phyloP scores from a whole-genome alignment of 2,888 invertebrate species.

The Aphrophora alni region DNA sequence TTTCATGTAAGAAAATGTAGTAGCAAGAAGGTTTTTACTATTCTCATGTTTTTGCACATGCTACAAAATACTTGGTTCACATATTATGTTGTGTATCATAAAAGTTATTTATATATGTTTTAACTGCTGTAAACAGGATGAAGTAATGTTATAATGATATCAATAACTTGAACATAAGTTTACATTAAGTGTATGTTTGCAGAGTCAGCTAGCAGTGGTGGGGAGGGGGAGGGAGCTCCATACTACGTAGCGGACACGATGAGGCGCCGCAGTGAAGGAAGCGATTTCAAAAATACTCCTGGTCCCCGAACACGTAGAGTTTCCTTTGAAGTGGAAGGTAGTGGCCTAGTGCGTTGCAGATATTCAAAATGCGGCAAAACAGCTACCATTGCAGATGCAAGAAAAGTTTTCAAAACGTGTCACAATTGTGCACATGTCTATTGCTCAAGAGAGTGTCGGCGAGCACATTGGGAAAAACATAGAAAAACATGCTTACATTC shows the following conservation, averaged over 20 bases:
- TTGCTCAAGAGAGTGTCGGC: constrained; percentile 89
- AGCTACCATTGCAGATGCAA: constrained; percentile 76
- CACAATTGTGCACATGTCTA: constrained; percentile 96
- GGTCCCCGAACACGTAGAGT: constrained; percentile 45
- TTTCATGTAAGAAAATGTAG: too few species aligned
- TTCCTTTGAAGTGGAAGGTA: constrained; percentile 51
- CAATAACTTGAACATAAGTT: too few species aligned
- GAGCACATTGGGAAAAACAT: constrained; percentile 93
- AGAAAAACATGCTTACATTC: constrained; percentile 90
- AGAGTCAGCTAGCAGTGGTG: constrained; percentile 53
- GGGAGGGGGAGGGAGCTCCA: constrained; percentile 32
- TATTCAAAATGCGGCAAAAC: constrained; percentile 81
- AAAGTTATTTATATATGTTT: too few species aligned
- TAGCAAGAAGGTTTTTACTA: too few species aligned
- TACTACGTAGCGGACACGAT: constrained; percentile 54
- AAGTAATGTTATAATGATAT: too few species aligned
- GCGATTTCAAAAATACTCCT: constrained; percentile 57
- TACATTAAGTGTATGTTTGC: too few species aligned
- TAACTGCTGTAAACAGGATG: too few species aligned
- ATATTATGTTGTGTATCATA: too few species aligned
- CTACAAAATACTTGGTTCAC: too few species aligned
- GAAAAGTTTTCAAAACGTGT: constrained; percentile 85
- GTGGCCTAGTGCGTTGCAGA: constrained; percentile 70
- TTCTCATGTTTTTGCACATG: too few species aligned
- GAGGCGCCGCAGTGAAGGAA: constrained; percentile 70